Evolutionary conservation across 1,140 invertebrate genomes (phyloP), one percentile per base, ranked within the genome.

Genomic region (Brachionus paranguensis): DNA sequence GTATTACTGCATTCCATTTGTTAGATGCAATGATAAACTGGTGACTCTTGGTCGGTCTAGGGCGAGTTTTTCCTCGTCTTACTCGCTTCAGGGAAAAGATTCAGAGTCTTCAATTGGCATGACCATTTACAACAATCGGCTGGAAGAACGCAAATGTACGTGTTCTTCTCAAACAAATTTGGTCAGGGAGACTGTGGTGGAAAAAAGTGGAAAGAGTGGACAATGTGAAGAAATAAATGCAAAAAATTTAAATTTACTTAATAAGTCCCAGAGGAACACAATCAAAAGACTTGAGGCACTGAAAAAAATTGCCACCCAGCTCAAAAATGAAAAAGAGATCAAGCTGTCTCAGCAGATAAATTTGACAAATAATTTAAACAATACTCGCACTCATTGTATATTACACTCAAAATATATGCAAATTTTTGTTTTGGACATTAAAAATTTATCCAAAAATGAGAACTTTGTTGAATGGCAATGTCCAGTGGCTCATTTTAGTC

Each of bases 1-100:
- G 87, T 93, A 96, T 86, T 96, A 95, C 94, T 96, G 94, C 89
- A 95, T 91, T 94, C 95, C 84, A 94, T 94, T 83, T 96, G 95
- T 88, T 94, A 93, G 88, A 93, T 95, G 83, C 83, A 85, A 64
- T 85, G 20, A 47, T 5, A 41, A 86, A 84, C 29, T 65, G 27
- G 20, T 76, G 5, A 64, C 64, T 65, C n/a, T 83, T 64, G 64
- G 50, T 12, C 64, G n/a, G 53, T 29, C 60, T 12, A 24, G 53
- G n/a, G 33, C 47, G 10, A 37, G 10, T 45, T 5, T 79, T 20
- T 83, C 70, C 14, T 53, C 76, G 41, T 86, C 83, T 45, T 85
- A 87, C 86, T 14, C 27, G 14, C 12, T 50, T 11, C 45, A 53
- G 14, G n/a, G 24, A 55, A 20, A n/a, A 78, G 68, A 37, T 17